Conservation (phyloP, 2,113 vertebrate species). For the Bos indicus region DNA sequence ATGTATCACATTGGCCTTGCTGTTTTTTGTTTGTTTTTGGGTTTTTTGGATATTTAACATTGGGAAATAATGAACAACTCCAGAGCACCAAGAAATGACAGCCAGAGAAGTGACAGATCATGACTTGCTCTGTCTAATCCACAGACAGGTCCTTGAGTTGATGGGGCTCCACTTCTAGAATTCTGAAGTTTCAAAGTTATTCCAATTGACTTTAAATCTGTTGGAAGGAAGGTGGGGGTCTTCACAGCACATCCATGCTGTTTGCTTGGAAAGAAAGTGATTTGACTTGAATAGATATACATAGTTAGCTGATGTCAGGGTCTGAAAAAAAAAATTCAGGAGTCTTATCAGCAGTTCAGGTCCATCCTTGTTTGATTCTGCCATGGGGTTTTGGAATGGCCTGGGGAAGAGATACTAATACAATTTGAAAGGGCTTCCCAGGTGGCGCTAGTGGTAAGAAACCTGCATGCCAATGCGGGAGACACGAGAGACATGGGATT, state of each 20-base stretch:
- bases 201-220: not conserved
- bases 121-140: not conserved
- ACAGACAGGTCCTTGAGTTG: not conserved
- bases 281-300: not conserved
- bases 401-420: slow-evolving; percentile 38
- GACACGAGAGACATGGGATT: not conserved
- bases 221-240: not conserved
- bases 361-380: not conserved
- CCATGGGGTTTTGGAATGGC: not conserved
- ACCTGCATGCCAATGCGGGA: not conserved
- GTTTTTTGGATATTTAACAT: slow-evolving; percentile 22
- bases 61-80: slow-evolving; percentile 42
- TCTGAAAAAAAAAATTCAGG: not conserved
- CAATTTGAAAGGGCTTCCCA: not conserved
- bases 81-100: not conserved
- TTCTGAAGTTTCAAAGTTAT: slow-evolving; percentile 2
- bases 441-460: not conserved
- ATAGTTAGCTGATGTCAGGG: not conserved
- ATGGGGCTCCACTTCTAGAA: not conserved
- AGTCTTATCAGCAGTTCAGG: not conserved
- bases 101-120: not conserved
- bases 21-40: not conserved
- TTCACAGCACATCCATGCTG: not conserved
- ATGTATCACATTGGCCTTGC: not conserved
- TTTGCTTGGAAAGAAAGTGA: slow-evolving; percentile 1